Base-by-base conservation (phyloP, 2,888 invertebrate genomes). In the Notodonta dromedarius region DNA sequence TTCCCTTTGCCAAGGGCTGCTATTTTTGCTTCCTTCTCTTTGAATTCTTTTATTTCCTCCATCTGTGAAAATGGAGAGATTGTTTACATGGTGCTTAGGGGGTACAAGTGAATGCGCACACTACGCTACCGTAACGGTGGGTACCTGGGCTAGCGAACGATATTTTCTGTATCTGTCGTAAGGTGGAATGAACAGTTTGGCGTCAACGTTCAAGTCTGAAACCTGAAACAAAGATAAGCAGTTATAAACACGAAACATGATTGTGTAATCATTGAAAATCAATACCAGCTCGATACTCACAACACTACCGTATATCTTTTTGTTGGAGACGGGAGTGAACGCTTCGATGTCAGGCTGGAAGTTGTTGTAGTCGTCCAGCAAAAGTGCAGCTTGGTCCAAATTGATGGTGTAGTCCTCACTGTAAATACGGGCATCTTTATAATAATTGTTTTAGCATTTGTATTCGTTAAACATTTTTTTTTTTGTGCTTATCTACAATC, bases 141-240 rank as follows among this genome's bases (percentile, higher is more conserved):
- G 56, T 78, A 91, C 91, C 88, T 90, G 88, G 12, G 84, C 85
- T 51, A 89, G 59, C 8, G 77, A 67, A 24, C 91, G 85, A 70
- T 89, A 91, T 63, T 80, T 83, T 63, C 77, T 80, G 79, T 89
- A 90, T 71, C 91, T 83, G n/a, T 87, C 85, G 74, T 84, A 91
- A 0, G 91, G 91, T n/a, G 90, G 87, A 65, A 90, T 77, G 70
- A 89, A 91, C 65, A 84, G 72, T 69, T 89, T 78, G 2, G 88
- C 87, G 7, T 89, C 85, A 9, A 80, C 88, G 63, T 89, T 88
- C 71, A 89, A 74, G 24, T 76, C 79, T 44, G 88, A 88, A 16
- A 82, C 79, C 90, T 90, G 85, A 66, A 81, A 46, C 13, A 46
- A n/a, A 46, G 5, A 13, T 0, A n/a, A 46, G 40, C 42, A 3